Percentiles rank a stretch among this genome's conserved stretches.
These are phyloP conservation scores for Helicoverpa assulta DNA, from an alignment of 2,888 invertebrate genomes.

Conservation along the genomic window DNA sequence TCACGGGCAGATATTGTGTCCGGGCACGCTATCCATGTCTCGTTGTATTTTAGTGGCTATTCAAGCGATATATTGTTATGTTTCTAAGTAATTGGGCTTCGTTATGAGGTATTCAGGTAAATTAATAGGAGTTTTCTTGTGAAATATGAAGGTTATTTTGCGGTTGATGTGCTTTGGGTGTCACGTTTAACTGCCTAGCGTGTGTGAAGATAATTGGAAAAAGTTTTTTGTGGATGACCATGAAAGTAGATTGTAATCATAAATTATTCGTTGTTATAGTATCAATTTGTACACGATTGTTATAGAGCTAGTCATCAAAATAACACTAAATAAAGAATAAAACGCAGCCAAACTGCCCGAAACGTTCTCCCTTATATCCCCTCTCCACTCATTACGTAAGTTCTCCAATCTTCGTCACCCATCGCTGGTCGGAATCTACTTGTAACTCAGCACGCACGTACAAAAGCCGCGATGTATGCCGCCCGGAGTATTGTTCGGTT, in stretches of 20 bases:
- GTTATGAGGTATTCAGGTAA: conserved; percentile 36
- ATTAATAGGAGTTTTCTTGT: conserved; percentile 19
- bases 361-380: conserved; percentile 8
- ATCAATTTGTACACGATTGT: too few relatives aligned
- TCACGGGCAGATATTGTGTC: conserved; percentile 22
- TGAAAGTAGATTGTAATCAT: not conserved
- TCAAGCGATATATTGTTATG: conserved; percentile 40
- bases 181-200: not conserved
- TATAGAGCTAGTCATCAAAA: not conserved
- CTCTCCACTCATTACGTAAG: conserved; percentile 32
- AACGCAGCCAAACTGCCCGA: conserved; percentile 16
- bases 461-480: conserved; percentile 56
- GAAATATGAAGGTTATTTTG: conserved; percentile 30
- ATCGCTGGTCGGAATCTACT: conserved; percentile 42
- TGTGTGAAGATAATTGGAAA: not conserved
- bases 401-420: conserved; percentile 44
- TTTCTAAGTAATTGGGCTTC: conserved; percentile 43
- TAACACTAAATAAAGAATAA: conserved; percentile 13
- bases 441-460: conserved; percentile 51
- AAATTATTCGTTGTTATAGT: not conserved
- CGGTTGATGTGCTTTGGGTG: not conserved
- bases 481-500: conserved; percentile 53
- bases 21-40: conserved; percentile 47
- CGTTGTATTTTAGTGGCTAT: conserved; percentile 43
- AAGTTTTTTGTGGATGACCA: not conserved